Base-by-base conservation (phyloP, 2,797 vertebrate genomes). In the Anniella stebbinsi region DNA sequence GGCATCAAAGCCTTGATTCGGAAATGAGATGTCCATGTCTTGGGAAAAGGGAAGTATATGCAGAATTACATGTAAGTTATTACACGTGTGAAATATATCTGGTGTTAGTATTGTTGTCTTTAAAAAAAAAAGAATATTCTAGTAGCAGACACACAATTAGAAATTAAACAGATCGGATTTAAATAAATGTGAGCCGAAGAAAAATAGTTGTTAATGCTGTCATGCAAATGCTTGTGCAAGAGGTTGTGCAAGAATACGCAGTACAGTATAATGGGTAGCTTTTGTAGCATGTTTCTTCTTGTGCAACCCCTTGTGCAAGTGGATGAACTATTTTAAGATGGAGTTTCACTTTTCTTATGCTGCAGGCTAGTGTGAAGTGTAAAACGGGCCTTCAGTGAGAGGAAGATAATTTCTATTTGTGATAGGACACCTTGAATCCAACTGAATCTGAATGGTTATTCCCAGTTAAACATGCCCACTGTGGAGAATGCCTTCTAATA, bases 401-500 rank as follows among this genome's bases (percentile, higher is more conserved):
- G 1, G 60, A 83, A 67, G 23, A 30, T 25, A 13, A 30, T 30
- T 51, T 66, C 38, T 81, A 3, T 10, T 38, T 85, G 30, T 72
- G 69, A n/a, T 54, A 85, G 21, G 21, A 11, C 48, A 54, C n/a
- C 33, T 25, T 21, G 33, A n/a, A 54, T 72, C 17, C 69, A 54
- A 7, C 9, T 36, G 84, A 87, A 0, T 80, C 30, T 92, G 89
- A 72, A n/a, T 51, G n/a, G 30, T 84, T 13, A n/a, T 45, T 88
- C 54, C 1, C 4, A 67, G 0, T 11, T 75, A 89, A 81, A 45
- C 85, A 28, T 38, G 76, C 7, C 89, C 33, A 0, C 51, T 1
- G 28, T 87, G 92, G 41, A 23, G 89, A 76, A 30, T 36, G 90
- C 88, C 15, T 6, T 87, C 87, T n/a, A 11, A 85, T 91, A 85